A percentile compares a stretch with the other conserved stretches of the same genome.
Conservation (phyloP, 2,888 invertebrate genomes). For the Melanotus villosus region DNA sequence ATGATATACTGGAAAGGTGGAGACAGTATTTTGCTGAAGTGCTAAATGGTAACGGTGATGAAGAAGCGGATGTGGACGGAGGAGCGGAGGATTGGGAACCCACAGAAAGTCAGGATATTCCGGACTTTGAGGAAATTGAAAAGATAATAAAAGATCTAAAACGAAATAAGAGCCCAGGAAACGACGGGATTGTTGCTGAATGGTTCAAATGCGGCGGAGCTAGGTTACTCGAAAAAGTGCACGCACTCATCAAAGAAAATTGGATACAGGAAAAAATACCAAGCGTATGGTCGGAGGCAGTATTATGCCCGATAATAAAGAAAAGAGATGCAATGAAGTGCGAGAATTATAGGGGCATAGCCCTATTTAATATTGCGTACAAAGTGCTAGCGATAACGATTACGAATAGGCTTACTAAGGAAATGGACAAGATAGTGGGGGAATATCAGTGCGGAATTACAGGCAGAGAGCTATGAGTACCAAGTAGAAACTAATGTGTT, state of each 20-base stretch:
- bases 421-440: conserved; percentile 2
- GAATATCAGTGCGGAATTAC: not conserved
- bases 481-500: not conserved
- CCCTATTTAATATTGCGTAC: not conserved
- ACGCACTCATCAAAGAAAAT: not conserved
- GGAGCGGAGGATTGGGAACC: not conserved
- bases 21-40: not conserved
- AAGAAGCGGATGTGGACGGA: not conserved
- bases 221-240: not conserved
- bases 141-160: not conserved
- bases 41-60: not conserved
- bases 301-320: not conserved
- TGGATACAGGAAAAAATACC: not conserved
- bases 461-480: conserved; percentile 4
- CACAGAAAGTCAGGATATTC: not conserved
- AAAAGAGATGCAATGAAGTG: not conserved
- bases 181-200: not conserved
- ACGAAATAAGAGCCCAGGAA: too few species aligned
- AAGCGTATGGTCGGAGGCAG: not conserved
- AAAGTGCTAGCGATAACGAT: not conserved
- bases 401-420: not conserved
- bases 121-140: not conserved
- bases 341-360: not conserved
- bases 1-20: not conserved
- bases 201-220: not conserved